phyloP scores from a whole-genome alignment of 2,113 vertebrate genomes.

The Serilophus lunatus region DNA sequence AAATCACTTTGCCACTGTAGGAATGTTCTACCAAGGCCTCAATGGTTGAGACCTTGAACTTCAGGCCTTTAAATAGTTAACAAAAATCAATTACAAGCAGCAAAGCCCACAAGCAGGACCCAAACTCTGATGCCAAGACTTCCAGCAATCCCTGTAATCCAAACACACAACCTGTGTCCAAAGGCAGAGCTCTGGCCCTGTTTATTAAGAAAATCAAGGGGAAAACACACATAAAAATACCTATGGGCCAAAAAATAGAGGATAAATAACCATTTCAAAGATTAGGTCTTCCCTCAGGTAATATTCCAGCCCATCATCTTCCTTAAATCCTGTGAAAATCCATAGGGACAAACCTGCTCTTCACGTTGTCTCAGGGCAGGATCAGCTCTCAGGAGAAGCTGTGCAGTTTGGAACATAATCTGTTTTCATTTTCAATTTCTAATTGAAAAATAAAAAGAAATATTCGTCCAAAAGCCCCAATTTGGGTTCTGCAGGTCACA shows the following conservation, averaged over 20 bases:
- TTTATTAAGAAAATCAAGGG: background rate
- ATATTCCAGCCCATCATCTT: background rate
- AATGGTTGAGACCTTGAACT: background rate
- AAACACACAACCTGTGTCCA: background rate
- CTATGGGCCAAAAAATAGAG: background rate
- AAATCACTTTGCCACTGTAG: background rate
- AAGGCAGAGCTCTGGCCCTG: background rate
- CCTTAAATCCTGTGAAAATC: background rate
- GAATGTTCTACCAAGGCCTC: too few relatives aligned
- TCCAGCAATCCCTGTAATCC: background rate
- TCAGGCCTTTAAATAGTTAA: background rate
- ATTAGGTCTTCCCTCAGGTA: background rate
- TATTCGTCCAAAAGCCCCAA: background rate
- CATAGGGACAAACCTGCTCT: background rate
- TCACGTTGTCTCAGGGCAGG: background rate
- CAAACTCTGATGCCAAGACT: too few relatives aligned
- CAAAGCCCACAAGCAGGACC: background rate
- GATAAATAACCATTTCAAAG: background rate
- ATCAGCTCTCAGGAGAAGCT: background rate
- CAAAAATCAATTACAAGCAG: background rate
- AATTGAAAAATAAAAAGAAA: background rate
- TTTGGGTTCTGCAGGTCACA: background rate
- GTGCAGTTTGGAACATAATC: background rate
- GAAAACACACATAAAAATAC: background rate
- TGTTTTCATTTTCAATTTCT: background rate